These are phyloP conservation scores for Anthrax anthrax DNA, from an alignment of 2,888 invertebrate species.

Conservation along the genomic window DNA sequence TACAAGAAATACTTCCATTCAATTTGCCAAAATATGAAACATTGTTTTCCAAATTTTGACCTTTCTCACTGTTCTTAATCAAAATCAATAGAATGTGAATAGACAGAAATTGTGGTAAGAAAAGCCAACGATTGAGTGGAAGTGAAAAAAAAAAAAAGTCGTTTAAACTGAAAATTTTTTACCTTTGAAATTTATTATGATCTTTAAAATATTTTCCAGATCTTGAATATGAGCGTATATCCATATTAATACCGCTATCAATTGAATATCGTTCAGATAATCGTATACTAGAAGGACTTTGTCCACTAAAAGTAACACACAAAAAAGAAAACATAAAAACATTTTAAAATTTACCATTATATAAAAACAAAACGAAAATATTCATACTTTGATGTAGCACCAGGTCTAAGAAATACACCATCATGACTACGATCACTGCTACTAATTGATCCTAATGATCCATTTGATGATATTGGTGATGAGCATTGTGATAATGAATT, in stretches of 20 bases:
- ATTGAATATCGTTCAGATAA: constrained; percentile 61
- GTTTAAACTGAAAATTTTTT: too few species aligned
- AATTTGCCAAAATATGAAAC: too few species aligned
- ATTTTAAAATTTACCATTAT: background rate
- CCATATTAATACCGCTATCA: constrained; percentile 67
- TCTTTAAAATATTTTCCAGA: constrained; percentile 38
- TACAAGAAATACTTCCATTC: too few species aligned
- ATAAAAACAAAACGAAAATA: background rate
- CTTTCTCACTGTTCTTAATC: too few species aligned
- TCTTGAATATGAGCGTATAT: constrained; percentile 32
- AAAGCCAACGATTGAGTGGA: too few species aligned
- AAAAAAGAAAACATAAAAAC: background rate
- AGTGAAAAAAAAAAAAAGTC: too few species aligned
- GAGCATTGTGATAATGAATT: constrained; percentile 15
- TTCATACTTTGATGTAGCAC: constrained; percentile 42
- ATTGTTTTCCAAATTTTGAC: too few species aligned
- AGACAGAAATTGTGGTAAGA: too few species aligned
- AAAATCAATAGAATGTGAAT: too few species aligned
- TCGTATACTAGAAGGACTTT: constrained; percentile 32
- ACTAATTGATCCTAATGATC: constrained; percentile 12
- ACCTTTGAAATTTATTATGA: constrained; percentile 26
- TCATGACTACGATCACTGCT: constrained; percentile 40
- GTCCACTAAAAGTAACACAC: constrained; percentile 19
- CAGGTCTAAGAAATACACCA: constrained; percentile 56
- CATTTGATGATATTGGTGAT: constrained; percentile 17